Evolutionary conservation across 2,888 invertebrate genomes (phyloP), one percentile per base, ranked within the genome.

Genomic region (Sicus ferrugineus): DNA sequence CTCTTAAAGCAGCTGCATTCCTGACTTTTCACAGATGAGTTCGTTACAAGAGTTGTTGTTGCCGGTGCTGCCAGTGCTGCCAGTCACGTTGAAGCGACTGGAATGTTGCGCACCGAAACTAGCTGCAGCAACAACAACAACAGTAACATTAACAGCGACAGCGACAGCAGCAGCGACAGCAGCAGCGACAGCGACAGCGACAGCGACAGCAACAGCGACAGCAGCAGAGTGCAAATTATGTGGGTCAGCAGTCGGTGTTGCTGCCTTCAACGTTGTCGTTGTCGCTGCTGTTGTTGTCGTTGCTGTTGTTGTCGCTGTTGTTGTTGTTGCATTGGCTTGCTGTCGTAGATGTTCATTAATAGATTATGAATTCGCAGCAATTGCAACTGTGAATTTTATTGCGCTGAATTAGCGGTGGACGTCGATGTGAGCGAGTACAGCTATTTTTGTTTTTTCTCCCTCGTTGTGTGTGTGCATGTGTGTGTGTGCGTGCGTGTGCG

Each of bases 241-340:
- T 73, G 62, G 73, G 73, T 73, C 73, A 71, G 62, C 67, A 72
- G 56, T 70, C 52, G 34, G 48, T 65, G 70, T 30, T n/a, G n/a
- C n/a, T n/a, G n/a, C n/a, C n/a, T n/a, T n/a, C 16, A 30, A 30
- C 52, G 66, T 9, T 21, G 54, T 34, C 64, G 62, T 28, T 58
- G 68, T 58, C 23, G 46, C 21, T 54, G 7, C 21, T 16, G 23
- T 54, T 56, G 67, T 6, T 28, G 52, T 26, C 64, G 62, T n/a
- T 59, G 67, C 31, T 42, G 48, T 19, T 26, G 61, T 63, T 50
- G 50, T 38, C 38, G 16, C 23, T 63, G 42, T 52, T 56, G 50
- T 23, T 54, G 67, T 69, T 65, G 54, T 30, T 52, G 31, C 26
- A 6, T 19, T 23, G 34, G 31, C 9, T 19, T 7, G 21, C 23